Evolutionary conservation across 1,140 invertebrate genomes (phyloP), one percentile per base, ranked within the genome.

Genomic region (Dreissena polymorpha): DNA sequence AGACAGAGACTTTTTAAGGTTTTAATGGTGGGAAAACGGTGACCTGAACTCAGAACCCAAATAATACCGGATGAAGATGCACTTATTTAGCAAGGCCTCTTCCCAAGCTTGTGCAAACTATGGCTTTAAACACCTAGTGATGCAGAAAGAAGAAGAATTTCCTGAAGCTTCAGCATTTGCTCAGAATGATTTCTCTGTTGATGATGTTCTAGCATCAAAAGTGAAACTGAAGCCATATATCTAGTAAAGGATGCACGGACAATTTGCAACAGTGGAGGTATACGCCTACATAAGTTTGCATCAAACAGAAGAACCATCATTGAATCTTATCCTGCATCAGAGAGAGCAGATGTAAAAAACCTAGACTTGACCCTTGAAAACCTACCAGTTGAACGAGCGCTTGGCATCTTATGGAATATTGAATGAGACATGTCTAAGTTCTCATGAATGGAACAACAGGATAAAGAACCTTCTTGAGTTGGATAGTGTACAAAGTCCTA

Each of bases 181-280:
- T 13, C 39, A 25, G 16, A 72, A 77, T 16, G 80, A 86, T 64
- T 90, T 90, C 80, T 89, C 87, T 70, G 86, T 90, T 39, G 89
- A 89, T 68, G 89, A 89, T 70, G 85, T 84, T 14, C 77, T 70
- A 84, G 76, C 65, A 60, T 84, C 8, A 14, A 39, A n/a, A 80
- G 74, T n/a, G 27, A 39, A 53, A 60, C 68, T 50, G 64, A 86
- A 74, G 85, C 87, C 63, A 71, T 88, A 0, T 23, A 84, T 10
- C 27, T 87, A 12, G 73, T 89, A 8, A 29, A 84, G 14, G 64
- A 81, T 3, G 76, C 57, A 13, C 69, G 18, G 12, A 67, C 77
- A 16, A 69, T 89, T 0, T 88, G 80, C 29, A 72, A 16, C 12
- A 76, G 85, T 5, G 81, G 85, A 51, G 86, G 85, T 14, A 27